Conservation (phyloP, 2,888 invertebrate species). For the Melieria omissa region DNA sequence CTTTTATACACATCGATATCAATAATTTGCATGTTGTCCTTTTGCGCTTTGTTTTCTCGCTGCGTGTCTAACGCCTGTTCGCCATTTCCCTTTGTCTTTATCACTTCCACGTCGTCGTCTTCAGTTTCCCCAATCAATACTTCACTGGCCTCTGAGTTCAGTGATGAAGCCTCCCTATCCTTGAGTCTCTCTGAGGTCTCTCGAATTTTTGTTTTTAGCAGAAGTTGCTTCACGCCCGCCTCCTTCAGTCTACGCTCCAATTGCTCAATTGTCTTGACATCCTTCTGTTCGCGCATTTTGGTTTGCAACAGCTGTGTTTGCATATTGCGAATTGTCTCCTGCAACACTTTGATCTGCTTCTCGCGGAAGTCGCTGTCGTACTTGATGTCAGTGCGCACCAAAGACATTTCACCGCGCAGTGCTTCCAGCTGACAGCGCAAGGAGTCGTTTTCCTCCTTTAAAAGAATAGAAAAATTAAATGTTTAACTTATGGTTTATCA, state of each 20-base stretch:
- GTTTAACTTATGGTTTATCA: neutral
- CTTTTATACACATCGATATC: conserved; percentile 57
- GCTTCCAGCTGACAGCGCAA: conserved; percentile 92
- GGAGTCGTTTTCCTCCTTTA: conserved; percentile 87
- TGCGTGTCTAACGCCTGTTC: conserved; percentile 1
- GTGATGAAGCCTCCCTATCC: conserved; percentile 52
- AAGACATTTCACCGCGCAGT: conserved; percentile 92
- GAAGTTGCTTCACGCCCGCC: conserved; percentile 64
- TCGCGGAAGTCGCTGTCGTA: conserved; percentile 85
- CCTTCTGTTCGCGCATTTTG: conserved; percentile 64
- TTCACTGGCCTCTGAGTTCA: conserved; percentile 53
- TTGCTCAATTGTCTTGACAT: conserved; percentile 59
- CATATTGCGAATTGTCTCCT: conserved; percentile 67
- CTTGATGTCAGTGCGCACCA: conserved; percentile 83
- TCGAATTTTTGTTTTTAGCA: conserved; percentile 65
- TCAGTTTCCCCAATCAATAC: conserved; percentile 42
- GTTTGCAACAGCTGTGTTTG: conserved; percentile 66
- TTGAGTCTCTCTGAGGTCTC: conserved; percentile 55
- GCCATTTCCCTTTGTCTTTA: conserved; percentile 2
- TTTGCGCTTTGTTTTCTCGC: conserved; percentile 38
- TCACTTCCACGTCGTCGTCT: conserved; percentile 34
- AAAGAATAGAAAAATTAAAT: conserved; percentile 15
- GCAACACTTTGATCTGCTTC: conserved; percentile 79
- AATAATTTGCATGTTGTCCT: conserved; percentile 47
- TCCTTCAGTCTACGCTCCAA: conserved; percentile 64